Evolutionary conservation across 2,113 vertebrate species (phyloP), one percentile per base, ranked within the genome.

Genomic region (Vimba vimba): DNA sequence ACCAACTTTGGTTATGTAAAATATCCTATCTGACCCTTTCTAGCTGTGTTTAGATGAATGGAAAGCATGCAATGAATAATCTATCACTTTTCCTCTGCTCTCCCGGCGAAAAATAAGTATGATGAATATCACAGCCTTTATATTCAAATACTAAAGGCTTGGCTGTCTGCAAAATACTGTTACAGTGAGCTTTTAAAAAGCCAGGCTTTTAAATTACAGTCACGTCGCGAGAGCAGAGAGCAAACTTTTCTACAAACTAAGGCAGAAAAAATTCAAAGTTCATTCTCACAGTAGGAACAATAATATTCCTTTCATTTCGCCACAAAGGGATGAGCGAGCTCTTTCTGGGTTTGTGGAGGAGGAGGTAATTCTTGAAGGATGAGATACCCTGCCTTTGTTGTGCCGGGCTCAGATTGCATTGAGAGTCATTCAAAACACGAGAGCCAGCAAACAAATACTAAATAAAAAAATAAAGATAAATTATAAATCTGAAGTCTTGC

Each of bases 401-500:
- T 91, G 91, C 59, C 88, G 55, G 30, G 78, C 81, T 83, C 81
- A 89, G 87, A 90, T 85, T 90, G 85, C 91, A 89, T 77, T 81
- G 86, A 73, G 45, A 89, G 87, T 86, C 91, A 86, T 86, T 79
- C 82, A 71, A 80, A 85, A 87, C 74, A 85, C 47, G 66, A 88
- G 89, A 68, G 36, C 77, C 77, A 79, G 73, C 79, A 86, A 87
- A 91, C 83, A 92, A 91, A 91, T 80, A 91, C 85, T 85, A 85
- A 87, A 85, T 87, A 84, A 82, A 86, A 87, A 75, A 84, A 83
- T 85, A 84, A 79, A 82, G 79, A 93, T 93, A 89, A 91, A 93
- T 93, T 89, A 93, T 92, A 86, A 92, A 94, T 93, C 86, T 88
- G 86, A 87, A 81, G 87, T n/a, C 83, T 66, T 90, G 81, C 36